Percentiles rank a stretch among this genome's conserved stretches.
phyloP scores from a whole-genome alignment of 2,797 vertebrate species.

The Hydrolagus colliei region DNA sequence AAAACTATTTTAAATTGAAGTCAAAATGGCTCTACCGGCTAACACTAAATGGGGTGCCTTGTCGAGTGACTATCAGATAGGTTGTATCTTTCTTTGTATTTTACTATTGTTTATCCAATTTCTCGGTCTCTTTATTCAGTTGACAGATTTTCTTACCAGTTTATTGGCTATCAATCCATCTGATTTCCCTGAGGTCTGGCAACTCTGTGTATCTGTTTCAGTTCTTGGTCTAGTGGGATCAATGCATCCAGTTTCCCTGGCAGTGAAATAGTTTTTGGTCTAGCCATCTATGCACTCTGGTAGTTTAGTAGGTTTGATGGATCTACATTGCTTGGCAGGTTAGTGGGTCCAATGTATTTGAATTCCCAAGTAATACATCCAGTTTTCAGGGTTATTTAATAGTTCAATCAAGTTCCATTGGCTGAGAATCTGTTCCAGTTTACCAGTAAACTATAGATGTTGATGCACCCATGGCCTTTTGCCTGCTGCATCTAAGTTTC shows the following conservation, averaged over 20 bases:
- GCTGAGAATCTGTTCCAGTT: background rate
- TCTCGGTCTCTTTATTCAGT: background rate
- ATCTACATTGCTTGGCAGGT: background rate
- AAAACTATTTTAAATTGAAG: too few relatives aligned
- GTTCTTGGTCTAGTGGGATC: background rate
- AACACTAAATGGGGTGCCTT: too few relatives aligned
- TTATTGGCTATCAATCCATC: background rate
- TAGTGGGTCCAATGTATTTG: background rate
- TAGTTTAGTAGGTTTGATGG: background rate
- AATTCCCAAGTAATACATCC: background rate
- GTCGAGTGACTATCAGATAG: too few relatives aligned
- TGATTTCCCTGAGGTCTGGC: background rate
- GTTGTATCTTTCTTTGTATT: background rate
- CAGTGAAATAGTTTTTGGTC: background rate
- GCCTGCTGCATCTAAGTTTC: background rate
- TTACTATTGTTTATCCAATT: background rate
- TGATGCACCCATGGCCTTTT: background rate
- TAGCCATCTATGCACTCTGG: background rate
- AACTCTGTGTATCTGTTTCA: background rate
- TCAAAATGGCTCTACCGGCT: too few relatives aligned
- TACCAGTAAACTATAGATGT: background rate
- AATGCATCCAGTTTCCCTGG: background rate
- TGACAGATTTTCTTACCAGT: background rate
- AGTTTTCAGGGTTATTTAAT: background rate
- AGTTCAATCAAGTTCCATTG: background rate